Evolutionary conservation across 2,113 vertebrate species (phyloP).

Genomic region (Ranitomeya variabilis): DNA sequence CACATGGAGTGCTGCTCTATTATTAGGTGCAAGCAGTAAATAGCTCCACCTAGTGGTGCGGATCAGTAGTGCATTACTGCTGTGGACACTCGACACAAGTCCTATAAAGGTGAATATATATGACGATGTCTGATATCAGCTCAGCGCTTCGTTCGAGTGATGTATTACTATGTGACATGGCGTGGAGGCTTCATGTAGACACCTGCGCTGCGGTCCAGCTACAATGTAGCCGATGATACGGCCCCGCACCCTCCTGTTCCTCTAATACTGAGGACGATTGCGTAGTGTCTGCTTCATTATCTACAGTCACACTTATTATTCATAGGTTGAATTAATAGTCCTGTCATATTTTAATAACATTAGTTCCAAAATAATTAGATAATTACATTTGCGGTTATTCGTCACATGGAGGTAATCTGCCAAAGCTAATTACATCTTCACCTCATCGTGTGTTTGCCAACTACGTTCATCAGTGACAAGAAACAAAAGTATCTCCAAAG

Average conservation of each 20-base stretch:
- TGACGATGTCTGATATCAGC: too few species aligned
- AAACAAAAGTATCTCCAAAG: constrained; percentile 32
- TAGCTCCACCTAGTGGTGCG: not conserved
- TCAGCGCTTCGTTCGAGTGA: too few species aligned
- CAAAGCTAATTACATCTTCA: constrained; percentile 65
- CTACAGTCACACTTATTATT: constrained; percentile 63
- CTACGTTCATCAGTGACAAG: constrained; percentile 35
- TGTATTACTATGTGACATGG: too few species aligned
- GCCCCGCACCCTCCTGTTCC: not conserved
- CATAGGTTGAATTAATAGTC: constrained; percentile 67
- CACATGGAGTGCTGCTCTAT: not conserved
- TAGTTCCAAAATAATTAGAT: constrained; percentile 67
- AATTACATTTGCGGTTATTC: constrained; percentile 67
- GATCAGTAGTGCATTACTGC: not conserved
- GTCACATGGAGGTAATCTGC: constrained; percentile 68
- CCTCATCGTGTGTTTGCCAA: constrained; percentile 54
- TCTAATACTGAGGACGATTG: not conserved
- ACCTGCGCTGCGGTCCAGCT: not conserved
- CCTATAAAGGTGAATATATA: too few species aligned
- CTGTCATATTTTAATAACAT: constrained; percentile 71
- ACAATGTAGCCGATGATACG: not conserved
- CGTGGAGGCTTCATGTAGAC: not conserved
- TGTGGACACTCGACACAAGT: too few species aligned
- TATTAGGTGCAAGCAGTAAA: not conserved
- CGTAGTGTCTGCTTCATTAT: constrained; percentile 48